A percentile compares a stretch with the other conserved stretches of the same genome.
phyloP scores from a whole-genome alignment of 2,797 vertebrate genomes.

The Onychomys torridus region DNA sequence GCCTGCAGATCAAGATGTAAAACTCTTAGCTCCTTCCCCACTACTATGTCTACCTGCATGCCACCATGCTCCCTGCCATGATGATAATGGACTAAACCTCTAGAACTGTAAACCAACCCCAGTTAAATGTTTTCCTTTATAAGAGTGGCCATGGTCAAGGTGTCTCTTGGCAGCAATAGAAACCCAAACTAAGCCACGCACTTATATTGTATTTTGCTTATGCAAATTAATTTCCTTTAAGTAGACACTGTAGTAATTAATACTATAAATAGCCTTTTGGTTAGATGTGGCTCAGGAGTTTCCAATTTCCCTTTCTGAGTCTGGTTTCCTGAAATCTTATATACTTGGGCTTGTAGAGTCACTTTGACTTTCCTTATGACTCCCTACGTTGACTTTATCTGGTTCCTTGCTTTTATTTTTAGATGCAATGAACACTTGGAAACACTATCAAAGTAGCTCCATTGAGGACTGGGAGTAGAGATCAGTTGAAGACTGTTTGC shows the following conservation, averaged over 20 bases:
- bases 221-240: background rate
- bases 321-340: background rate
- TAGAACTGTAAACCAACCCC: background rate
- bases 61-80: background rate
- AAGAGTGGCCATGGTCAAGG: background rate
- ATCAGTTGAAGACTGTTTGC: background rate
- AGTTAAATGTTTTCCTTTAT: background rate
- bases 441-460: background rate
- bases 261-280: background rate
- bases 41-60: background rate
- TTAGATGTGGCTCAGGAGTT: rapidly evolving
- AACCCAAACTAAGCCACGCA: background rate
- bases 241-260: background rate
- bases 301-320: background rate
- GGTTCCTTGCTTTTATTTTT: background rate
- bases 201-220: background rate
- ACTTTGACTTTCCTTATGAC: background rate
- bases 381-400: background rate
- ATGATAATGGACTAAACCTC: background rate
- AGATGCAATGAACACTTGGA: background rate
- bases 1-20: background rate
- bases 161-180: background rate
- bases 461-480: background rate
- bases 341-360: rapidly evolving
- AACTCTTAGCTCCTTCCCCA: background rate